These are phyloP conservation scores for Galemys pyrenaicus DNA, from an alignment of 2,113 vertebrate species.

Conservation along the genomic window DNA sequence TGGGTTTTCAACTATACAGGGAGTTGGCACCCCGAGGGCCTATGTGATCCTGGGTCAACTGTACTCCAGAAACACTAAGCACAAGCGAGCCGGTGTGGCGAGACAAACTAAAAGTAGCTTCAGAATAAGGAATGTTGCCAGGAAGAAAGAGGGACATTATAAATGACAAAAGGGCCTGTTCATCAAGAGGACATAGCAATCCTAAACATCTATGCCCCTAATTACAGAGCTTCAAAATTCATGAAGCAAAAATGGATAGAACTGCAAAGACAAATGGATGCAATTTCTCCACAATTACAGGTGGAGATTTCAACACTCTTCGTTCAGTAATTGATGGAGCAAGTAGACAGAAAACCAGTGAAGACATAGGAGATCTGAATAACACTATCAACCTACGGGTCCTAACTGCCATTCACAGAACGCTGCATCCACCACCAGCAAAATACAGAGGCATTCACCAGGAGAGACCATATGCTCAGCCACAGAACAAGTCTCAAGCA, in stretches of 20 bases:
- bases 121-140: not conserved
- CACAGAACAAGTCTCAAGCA: not conserved
- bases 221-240: constrained; percentile 33
- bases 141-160: not conserved
- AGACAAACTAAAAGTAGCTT: not conserved
- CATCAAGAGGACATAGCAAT: not conserved
- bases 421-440: not conserved
- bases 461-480: not conserved
- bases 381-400: not conserved
- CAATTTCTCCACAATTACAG: not conserved
- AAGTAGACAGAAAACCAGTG: not conserved
- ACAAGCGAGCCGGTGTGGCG: not conserved
- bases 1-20: no score
- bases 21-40: no score
- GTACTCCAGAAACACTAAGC: not conserved
- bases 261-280: not conserved
- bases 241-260: not conserved
- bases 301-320: not conserved
- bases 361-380: not conserved
- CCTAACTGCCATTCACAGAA: not conserved
- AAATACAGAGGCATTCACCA: not conserved
- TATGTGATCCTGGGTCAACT: no score
- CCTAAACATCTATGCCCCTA: not conserved
- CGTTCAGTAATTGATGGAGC: not conserved
- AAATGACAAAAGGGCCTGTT: not conserved